These are phyloP conservation scores for Mobula hypostoma DNA, from an alignment of 2,113 vertebrate species.

Conservation along the genomic window DNA sequence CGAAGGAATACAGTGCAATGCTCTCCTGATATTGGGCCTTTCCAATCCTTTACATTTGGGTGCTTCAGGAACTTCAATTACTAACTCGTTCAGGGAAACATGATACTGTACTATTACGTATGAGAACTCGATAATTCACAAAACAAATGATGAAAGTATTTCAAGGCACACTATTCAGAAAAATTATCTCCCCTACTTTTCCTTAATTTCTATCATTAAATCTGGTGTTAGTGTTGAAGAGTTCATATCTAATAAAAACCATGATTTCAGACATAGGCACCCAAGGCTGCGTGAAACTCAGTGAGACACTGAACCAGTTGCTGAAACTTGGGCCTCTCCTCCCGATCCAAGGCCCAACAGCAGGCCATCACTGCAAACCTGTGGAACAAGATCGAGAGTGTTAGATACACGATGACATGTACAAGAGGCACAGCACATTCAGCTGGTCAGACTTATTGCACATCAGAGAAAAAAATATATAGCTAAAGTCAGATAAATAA, in stretches of 20 bases:
- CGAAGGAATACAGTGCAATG: neutral
- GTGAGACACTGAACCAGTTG: slow-evolving; percentile 97
- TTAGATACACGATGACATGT: neutral
- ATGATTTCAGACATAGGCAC: slow-evolving; percentile 81
- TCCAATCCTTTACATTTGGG: neutral
- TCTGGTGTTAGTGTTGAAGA: neutral
- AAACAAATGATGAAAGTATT: slow-evolving; percentile 53
- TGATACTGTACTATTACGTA: neutral
- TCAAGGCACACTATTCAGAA: slow-evolving; percentile 71
- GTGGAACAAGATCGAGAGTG: neutral
- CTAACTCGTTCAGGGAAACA: slow-evolving; percentile 5
- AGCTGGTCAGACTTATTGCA: neutral
- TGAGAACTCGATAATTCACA: slow-evolving; percentile 48
- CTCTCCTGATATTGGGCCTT: neutral
- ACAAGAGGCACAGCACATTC: neutral
- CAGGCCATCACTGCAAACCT: slow-evolving; percentile 99
- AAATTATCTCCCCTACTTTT: slow-evolving; percentile 43
- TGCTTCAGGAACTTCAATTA: slow-evolving; percentile 3
- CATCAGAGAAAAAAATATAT: no score
- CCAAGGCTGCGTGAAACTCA: slow-evolving; percentile 90
- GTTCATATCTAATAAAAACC: neutral
- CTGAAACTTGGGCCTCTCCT: slow-evolving; percentile 97
- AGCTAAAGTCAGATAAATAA: no score
- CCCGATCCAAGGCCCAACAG: slow-evolving; percentile 93
- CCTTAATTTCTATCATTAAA: neutral